These are phyloP conservation scores for Oxygymnocypris stewartii DNA, from an alignment of 2,113 vertebrate species.

Conservation along the genomic window DNA sequence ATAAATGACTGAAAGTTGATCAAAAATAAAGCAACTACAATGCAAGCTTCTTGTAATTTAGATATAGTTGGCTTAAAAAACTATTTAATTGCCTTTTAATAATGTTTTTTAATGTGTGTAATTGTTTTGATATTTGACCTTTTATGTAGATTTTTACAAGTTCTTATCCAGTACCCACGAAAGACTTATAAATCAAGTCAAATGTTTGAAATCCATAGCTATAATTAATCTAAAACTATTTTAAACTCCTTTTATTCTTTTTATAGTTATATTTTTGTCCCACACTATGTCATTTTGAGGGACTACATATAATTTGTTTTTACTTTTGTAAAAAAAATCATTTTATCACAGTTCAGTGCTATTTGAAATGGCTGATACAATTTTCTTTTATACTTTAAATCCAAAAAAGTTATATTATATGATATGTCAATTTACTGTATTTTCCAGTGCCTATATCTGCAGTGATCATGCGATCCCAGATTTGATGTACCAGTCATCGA, in stretches of 20 bases:
- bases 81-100: neutral
- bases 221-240: neutral
- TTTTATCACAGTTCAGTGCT: neutral
- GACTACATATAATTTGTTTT: neutral
- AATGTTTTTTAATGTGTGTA: neutral
- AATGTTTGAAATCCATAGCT: neutral
- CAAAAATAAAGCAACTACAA: neutral
- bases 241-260: neutral
- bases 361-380: neutral
- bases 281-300: neutral
- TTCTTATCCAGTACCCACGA: neutral
- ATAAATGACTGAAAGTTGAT: neutral
- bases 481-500: slow-evolving; percentile 12
- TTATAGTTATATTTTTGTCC: neutral
- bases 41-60: neutral
- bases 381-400: neutral
- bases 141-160: neutral
- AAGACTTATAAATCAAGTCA: neutral
- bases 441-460: neutral
- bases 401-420: neutral
- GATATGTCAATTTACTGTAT: neutral
- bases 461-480: neutral
- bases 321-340: neutral
- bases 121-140: neutral
- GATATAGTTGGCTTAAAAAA: neutral